phyloP scores from a whole-genome alignment of 2,113 vertebrate species.

The Tursiops truncatus region DNA sequence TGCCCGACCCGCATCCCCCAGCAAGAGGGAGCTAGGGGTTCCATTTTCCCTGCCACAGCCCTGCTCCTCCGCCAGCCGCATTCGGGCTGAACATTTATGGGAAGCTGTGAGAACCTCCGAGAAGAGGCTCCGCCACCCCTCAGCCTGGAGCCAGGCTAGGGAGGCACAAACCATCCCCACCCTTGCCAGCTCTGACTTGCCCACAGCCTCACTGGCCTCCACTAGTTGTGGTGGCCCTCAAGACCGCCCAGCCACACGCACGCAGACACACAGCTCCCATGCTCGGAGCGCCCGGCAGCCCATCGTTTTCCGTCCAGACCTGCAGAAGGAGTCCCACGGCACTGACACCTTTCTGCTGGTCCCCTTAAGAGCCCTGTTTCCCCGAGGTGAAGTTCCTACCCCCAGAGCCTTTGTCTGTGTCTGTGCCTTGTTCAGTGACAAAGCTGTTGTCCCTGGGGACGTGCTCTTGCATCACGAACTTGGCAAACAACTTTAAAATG shows the following conservation, averaged over 20 bases:
- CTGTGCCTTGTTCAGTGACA: background rate
- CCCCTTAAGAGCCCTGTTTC: background rate
- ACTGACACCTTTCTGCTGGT: background rate
- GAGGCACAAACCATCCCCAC: background rate
- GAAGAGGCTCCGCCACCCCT: background rate
- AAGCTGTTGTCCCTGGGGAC: background rate
- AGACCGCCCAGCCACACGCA: background rate
- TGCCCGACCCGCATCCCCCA: accelerated
- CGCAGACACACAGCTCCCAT: background rate
- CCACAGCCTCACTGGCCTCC: background rate
- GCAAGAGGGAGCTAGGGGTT: background rate
- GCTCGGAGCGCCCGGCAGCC: background rate
- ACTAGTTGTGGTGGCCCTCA: background rate
- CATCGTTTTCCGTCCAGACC: background rate
- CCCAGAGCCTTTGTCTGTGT: background rate
- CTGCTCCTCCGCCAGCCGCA: background rate
- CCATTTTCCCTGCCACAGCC: background rate
- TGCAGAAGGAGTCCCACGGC: background rate
- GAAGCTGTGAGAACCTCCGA: background rate
- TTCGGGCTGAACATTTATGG: background rate
- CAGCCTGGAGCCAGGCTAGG: background rate
- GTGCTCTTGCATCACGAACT: background rate
- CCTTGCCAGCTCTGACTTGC: background rate
- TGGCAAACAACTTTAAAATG: constrained; percentile 24
- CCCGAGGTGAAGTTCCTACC: background rate